phyloP scores from a whole-genome alignment of 2,888 invertebrate species.

The Luperina nickerlii region DNA sequence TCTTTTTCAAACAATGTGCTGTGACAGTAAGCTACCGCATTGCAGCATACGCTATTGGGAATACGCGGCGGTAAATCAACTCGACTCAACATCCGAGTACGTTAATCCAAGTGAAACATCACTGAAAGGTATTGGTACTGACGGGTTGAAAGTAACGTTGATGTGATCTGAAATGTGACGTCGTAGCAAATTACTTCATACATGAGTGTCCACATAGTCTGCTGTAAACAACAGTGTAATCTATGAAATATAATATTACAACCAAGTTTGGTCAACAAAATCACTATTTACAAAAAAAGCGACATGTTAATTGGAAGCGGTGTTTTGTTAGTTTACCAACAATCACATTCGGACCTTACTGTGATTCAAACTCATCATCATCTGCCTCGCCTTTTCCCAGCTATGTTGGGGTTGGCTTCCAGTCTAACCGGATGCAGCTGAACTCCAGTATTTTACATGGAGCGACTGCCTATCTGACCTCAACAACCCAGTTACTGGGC shows the following conservation, averaged over 20 bases:
- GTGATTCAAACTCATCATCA: no score
- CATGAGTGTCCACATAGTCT: not conserved
- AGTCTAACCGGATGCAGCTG: not conserved
- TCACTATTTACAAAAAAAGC: not conserved
- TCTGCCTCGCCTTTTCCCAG: not conserved
- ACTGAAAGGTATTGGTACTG: conserved; percentile 47
- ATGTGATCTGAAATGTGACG: conserved; percentile 31
- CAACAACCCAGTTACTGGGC: not conserved
- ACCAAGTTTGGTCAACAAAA: not conserved
- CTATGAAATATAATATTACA: not conserved
- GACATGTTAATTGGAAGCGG: not conserved
- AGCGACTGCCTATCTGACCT: not conserved
- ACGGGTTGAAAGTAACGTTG: conserved; percentile 28
- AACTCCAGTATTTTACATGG: not conserved
- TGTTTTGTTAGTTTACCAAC: not conserved
- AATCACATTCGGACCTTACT: no score
- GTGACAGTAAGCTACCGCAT: conserved; percentile 70
- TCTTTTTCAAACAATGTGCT: conserved; percentile 59
- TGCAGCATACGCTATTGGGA: conserved; percentile 70
- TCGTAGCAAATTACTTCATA: conserved; percentile 20
- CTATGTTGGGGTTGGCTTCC: not conserved
- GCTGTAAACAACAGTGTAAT: not conserved
- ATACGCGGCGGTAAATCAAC: conserved; percentile 68
- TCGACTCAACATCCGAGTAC: conserved; percentile 60
- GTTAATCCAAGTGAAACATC: conserved; percentile 62